Conservation (phyloP, 2,888 invertebrate genomes). For the Nematopogon swammerdamellus region DNA sequence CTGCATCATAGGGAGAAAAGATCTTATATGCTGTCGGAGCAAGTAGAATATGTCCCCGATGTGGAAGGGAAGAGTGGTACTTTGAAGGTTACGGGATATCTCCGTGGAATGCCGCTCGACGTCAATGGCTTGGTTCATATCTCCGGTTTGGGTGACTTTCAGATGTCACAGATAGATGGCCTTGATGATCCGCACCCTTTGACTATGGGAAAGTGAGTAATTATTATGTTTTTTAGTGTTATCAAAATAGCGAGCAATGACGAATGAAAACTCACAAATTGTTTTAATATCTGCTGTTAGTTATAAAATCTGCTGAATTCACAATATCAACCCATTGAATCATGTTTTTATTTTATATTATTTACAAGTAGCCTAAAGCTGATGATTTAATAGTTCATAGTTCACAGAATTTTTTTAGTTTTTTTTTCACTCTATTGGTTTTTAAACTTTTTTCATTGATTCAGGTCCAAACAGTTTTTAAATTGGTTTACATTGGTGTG, state of each 20-base stretch:
- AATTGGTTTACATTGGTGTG: no score
- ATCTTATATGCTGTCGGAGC: slow-evolving; percentile 82
- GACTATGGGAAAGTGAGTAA: slow-evolving; percentile 41
- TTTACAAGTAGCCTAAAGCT: no score
- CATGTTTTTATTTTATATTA: no score
- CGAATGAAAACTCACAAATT: background rate
- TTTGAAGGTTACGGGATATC: slow-evolving; percentile 80
- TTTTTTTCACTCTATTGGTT: no score
- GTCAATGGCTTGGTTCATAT: slow-evolving; percentile 90
- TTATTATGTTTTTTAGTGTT: background rate
- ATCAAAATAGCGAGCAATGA: background rate
- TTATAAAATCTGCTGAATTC: background rate
- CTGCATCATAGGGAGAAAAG: slow-evolving; percentile 75
- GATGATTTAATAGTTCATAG: no score
- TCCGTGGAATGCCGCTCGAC: slow-evolving; percentile 78
- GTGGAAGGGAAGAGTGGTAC: slow-evolving; percentile 55
- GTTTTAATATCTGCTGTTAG: background rate
- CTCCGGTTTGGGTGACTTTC: slow-evolving; percentile 91
- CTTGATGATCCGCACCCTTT: slow-evolving; percentile 67
- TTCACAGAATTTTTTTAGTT: no score
- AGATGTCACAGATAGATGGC: slow-evolving; percentile 77
- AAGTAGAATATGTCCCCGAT: slow-evolving; percentile 61
- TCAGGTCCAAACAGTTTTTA: no score
- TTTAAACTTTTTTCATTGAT: no score
- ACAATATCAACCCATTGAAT: no score